These are phyloP conservation scores for Thalassophryne amazonica DNA, from an alignment of 2,797 vertebrate species.

Conservation along the genomic window DNA sequence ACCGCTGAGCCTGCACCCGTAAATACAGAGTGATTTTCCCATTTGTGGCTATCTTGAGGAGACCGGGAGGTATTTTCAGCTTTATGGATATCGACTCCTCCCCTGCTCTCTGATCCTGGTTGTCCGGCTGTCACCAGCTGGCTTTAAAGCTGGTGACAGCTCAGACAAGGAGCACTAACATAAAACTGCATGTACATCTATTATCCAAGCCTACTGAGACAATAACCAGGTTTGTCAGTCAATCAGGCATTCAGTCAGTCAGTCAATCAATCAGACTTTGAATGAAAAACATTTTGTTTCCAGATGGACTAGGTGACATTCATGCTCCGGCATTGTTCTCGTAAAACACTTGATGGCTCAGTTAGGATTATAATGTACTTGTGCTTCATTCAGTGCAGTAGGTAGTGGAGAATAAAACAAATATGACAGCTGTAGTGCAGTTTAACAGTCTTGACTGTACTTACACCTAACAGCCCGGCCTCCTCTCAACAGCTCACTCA, in stretches of 20 bases:
- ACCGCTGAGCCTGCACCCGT: slow-evolving; percentile 17
- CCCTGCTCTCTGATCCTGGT: slow-evolving; percentile 45
- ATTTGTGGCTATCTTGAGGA: slow-evolving; percentile 37
- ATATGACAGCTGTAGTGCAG: slow-evolving; percentile 34
- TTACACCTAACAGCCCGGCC: slow-evolving; percentile 31
- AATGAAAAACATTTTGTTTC: slow-evolving; percentile 19
- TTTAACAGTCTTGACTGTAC: slow-evolving; percentile 25
- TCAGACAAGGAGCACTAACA: slow-evolving; percentile 10
- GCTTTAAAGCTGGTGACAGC: slow-evolving; percentile 31
- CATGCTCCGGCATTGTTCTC: neutral
- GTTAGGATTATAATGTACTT: slow-evolving; percentile 19
- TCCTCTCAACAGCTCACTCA: slow-evolving; percentile 48
- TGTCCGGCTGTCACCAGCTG: slow-evolving; percentile 29
- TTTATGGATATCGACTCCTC: slow-evolving; percentile 55
- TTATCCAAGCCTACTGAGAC: slow-evolving; percentile 4
- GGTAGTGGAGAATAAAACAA: slow-evolving; percentile 27
- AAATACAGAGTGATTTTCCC: slow-evolving; percentile 43
- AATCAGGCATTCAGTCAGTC: slow-evolving; percentile 1
- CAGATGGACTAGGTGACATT: neutral
- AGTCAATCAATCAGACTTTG: slow-evolving; percentile 6
- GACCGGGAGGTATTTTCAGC: slow-evolving; percentile 46
- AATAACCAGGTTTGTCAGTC: slow-evolving; percentile 20
- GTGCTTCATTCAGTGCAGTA: slow-evolving; percentile 23
- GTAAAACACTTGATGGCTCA: slow-evolving; percentile 24
- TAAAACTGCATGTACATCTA: slow-evolving; percentile 3